Percentiles rank a stretch among this genome's conserved stretches.
Evolutionary conservation across 2,888 invertebrate species (phyloP).

Genomic region (Lordiphosa fenestrarum): DNA sequence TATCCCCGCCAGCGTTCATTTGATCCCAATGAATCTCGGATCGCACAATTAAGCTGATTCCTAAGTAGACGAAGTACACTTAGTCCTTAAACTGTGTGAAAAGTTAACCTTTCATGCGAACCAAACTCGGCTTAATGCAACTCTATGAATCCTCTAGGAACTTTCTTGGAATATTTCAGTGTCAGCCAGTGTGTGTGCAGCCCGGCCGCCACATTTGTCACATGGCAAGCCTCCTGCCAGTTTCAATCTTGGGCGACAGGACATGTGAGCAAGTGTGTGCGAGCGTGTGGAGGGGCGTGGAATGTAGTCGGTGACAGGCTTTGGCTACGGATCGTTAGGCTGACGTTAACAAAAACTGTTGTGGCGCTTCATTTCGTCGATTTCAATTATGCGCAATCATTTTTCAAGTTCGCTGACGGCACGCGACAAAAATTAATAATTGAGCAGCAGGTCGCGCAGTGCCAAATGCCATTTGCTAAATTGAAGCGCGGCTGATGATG

Average conservation of each 20-base stretch:
- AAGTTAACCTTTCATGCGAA: too few species aligned
- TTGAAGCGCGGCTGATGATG: constrained; percentile 42
- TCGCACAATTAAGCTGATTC: too few species aligned
- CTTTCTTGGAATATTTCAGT: too few species aligned
- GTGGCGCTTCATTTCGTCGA: constrained; percentile 66
- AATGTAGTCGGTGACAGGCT: constrained; percentile 7
- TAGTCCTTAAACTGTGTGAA: too few species aligned
- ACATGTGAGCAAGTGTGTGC: constrained; percentile 29
- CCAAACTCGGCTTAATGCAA: too few species aligned
- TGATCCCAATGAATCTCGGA: too few species aligned
- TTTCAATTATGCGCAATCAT: constrained; percentile 73
- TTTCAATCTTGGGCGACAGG: constrained; percentile 22
- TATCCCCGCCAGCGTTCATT: too few species aligned
- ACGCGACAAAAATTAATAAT: constrained; percentile 74
- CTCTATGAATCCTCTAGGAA: too few species aligned
- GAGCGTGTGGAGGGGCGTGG: not conserved
- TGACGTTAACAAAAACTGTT: constrained; percentile 53
- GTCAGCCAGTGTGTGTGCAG: not conserved
- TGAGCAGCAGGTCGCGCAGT: constrained; percentile 39
- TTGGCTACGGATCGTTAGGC: constrained; percentile 15
- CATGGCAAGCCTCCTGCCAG: constrained; percentile 16
- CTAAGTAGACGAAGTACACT: too few species aligned
- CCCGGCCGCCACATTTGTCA: constrained; percentile 26
- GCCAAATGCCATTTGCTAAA: constrained; percentile 62
- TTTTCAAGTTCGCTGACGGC: constrained; percentile 68